These are phyloP conservation scores for Apostichopus parvimensis DNA, from an alignment of 35 echinoderm and acorn worm genomes.

Conservation along the genomic window DNA sequence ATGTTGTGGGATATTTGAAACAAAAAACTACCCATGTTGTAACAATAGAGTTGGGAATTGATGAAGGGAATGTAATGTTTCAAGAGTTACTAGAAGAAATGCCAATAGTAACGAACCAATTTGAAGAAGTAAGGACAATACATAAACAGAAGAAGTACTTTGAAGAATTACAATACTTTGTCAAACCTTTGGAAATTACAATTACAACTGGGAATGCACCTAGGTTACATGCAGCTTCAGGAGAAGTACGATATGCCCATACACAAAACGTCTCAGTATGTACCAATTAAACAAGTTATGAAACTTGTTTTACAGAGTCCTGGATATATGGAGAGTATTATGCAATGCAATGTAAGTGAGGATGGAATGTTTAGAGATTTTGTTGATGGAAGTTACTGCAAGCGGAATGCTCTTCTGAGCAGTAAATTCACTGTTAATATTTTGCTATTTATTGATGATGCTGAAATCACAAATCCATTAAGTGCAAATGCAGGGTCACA, in stretches of 20 bases:
- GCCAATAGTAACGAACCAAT: neutral
- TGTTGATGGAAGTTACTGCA: conserved; percentile 9
- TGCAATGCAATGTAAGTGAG: neutral
- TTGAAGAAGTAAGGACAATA: conserved; percentile 1
- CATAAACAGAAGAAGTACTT: conserved; percentile 2
- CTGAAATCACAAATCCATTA: conserved; percentile 55
- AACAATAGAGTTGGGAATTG: too few relatives aligned
- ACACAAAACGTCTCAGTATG: conserved; percentile 12
- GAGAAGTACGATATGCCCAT: neutral
- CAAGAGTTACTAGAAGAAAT: neutral
- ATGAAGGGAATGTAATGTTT: neutral
- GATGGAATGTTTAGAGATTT: conserved; percentile 46
- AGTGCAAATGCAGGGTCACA: conserved; percentile 60
- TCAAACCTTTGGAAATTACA: neutral
- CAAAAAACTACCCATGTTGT: too few relatives aligned
- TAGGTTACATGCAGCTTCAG: neutral
- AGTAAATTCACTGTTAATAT: neutral
- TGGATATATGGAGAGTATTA: neutral
- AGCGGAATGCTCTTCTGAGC: neutral
- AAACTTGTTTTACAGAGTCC: conserved; percentile 11
- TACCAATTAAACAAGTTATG: neutral
- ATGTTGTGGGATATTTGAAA: too few relatives aligned
- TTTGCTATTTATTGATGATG: conserved; percentile 41
- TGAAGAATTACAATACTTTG: conserved; percentile 16
- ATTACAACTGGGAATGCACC: neutral